phyloP scores from a whole-genome alignment of 2,113 vertebrate species.

The Paratilapia polleni region DNA sequence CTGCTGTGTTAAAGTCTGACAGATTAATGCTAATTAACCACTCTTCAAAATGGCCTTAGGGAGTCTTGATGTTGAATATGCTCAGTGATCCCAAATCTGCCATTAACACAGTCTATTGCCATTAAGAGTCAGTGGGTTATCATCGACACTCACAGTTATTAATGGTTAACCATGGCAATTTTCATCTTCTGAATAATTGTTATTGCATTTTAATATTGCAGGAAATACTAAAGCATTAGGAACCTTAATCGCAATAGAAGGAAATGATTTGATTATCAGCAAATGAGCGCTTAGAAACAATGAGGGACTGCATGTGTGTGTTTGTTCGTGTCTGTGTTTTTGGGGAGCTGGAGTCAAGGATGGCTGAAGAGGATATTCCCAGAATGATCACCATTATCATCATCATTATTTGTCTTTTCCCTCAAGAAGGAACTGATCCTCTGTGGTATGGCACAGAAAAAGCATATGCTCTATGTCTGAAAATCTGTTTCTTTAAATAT shows the following conservation, averaged over 20 bases:
- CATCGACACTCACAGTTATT: neutral
- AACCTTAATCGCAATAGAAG: neutral
- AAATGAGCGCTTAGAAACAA: constrained; percentile 6
- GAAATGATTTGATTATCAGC: constrained; percentile 10
- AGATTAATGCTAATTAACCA: constrained; percentile 22
- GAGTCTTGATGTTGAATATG: constrained; percentile 30
- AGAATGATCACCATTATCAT: neutral
- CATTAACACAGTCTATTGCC: constrained; percentile 38
- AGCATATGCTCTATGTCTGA: neutral
- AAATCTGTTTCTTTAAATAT: neutral
- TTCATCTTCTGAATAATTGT: constrained; percentile 19
- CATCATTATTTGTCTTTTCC: neutral
- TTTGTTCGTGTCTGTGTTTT: neutral
- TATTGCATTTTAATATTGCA: constrained; percentile 25
- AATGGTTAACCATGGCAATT: constrained; percentile 8
- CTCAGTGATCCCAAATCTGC: constrained; percentile 30
- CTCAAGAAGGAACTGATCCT: neutral
- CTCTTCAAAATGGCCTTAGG: constrained; percentile 30
- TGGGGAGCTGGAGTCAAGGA: neutral
- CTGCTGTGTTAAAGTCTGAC: constrained; percentile 22
- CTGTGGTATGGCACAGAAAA: neutral
- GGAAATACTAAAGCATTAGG: neutral
- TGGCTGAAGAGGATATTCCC: neutral
- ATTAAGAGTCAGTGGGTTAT: constrained; percentile 34
- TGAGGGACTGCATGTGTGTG: neutral